These are phyloP conservation scores for Ammodytes marinus DNA, from an alignment of 2,113 vertebrate genomes.

Conservation along the genomic window DNA sequence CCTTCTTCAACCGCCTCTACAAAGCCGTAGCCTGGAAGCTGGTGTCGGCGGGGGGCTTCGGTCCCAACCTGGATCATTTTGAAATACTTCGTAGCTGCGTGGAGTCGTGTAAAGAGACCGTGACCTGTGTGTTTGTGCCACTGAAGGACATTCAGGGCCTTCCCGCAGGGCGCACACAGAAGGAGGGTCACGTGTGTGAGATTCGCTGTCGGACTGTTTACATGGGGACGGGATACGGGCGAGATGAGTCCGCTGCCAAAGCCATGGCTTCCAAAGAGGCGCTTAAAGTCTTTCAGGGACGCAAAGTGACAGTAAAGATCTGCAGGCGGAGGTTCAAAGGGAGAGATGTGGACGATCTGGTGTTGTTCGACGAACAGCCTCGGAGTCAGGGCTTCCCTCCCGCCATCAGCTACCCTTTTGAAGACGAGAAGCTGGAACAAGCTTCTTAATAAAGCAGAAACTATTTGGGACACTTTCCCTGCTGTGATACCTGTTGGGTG, in stretches of 20 bases:
- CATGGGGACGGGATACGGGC: slow-evolving; percentile 96
- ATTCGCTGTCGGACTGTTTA: slow-evolving; percentile 95
- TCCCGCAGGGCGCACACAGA: slow-evolving; percentile 92
- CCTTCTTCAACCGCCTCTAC: slow-evolving; percentile 97
- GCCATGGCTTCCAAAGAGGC: slow-evolving; percentile 97
- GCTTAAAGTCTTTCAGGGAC: slow-evolving; percentile 95
- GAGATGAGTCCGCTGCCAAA: slow-evolving; percentile 92
- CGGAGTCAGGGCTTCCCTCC: slow-evolving; percentile 93
- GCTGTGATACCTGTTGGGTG: neutral
- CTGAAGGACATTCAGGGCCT: slow-evolving; percentile 95
- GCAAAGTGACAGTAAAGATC: slow-evolving; percentile 95
- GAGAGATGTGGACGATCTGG: slow-evolving; percentile 93
- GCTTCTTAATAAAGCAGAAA: slow-evolving; percentile 34
- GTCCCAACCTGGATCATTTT: slow-evolving; percentile 92
- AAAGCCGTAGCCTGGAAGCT: slow-evolving; percentile 98
- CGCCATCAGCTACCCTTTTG: slow-evolving; percentile 92
- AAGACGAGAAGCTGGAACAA: slow-evolving; percentile 63
- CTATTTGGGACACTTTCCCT: neutral
- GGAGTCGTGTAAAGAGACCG: slow-evolving; percentile 93
- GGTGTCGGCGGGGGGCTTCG: slow-evolving; percentile 95
- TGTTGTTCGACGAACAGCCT: slow-evolving; percentile 93
- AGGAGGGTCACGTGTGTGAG: slow-evolving; percentile 97
- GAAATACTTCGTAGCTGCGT: slow-evolving; percentile 92
- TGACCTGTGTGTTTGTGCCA: slow-evolving; percentile 94
- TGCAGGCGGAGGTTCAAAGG: slow-evolving; percentile 92